Percentiles rank a stretch among this genome's conserved stretches.
Evolutionary conservation across 2,888 invertebrate species (phyloP).

Genomic region (Habroteleia sp.): DNA sequence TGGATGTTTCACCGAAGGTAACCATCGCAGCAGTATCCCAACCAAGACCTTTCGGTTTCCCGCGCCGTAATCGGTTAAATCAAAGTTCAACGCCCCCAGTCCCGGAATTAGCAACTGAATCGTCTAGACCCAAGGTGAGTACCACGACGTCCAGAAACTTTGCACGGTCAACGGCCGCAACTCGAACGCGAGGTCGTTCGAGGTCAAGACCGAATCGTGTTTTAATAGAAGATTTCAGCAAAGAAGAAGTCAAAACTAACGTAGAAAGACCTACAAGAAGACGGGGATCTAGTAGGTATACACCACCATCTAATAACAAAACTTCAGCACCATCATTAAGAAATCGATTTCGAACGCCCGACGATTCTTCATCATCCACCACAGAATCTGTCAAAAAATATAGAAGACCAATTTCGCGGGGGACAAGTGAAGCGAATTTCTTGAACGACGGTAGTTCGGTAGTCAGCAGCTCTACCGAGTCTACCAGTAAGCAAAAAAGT

Average conservation of each 20-base stretch:
- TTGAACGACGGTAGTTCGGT: constrained; percentile 68
- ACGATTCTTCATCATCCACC: constrained; percentile 9
- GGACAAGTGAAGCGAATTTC: constrained; percentile 47
- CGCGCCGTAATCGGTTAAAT: constrained; percentile 81
- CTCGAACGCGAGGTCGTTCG: constrained; percentile 72
- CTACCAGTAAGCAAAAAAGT: constrained; percentile 14
- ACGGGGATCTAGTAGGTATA: constrained; percentile 66
- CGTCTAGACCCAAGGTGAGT: constrained; percentile 75
- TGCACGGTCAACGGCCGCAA: constrained; percentile 74
- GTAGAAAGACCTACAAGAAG: constrained; percentile 55
- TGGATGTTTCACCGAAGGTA: constrained; percentile 65
- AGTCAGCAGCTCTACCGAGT: constrained; percentile 66
- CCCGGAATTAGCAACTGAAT: constrained; percentile 70
- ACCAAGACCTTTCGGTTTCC: constrained; percentile 83
- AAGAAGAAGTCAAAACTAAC: constrained; percentile 62
- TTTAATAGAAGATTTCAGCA: constrained; percentile 51
- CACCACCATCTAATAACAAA: constrained; percentile 47
- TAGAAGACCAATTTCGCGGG: constrained; percentile 62
- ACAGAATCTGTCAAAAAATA: constrained; percentile 48
- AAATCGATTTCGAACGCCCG: constrained; percentile 30
- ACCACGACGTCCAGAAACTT: constrained; percentile 78
- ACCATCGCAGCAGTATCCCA: constrained; percentile 80
- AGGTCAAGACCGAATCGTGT: constrained; percentile 66
- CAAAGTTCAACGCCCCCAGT: constrained; percentile 67
- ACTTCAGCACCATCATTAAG: constrained; percentile 29